phyloP scores from a whole-genome alignment of 2,797 vertebrate genomes.

The Eleutherodactylus coqui region DNA sequence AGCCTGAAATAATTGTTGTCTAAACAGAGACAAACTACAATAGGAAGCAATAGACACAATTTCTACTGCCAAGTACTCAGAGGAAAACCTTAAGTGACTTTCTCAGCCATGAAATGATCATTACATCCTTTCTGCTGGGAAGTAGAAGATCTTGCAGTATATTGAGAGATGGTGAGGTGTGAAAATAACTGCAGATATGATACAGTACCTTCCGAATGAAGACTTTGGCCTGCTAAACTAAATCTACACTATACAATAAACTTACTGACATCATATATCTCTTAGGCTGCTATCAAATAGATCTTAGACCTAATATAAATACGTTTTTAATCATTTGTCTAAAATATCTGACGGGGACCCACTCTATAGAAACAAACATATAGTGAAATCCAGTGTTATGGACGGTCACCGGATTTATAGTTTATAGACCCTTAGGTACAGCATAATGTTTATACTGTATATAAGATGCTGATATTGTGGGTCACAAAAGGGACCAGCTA shows the following conservation, averaged over 20 bases:
- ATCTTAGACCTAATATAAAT: too few relatives aligned
- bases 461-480: too few relatives aligned
- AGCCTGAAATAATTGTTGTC: conserved; percentile 39
- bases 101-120: conserved; percentile 55
- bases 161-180: conserved; percentile 38
- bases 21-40: conserved; percentile 40
- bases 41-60: conserved; percentile 1
- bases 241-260: background rate
- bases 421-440: too few relatives aligned
- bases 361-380: too few relatives aligned
- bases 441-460: too few relatives aligned
- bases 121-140: conserved; percentile 36
- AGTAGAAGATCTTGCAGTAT: conserved; percentile 9
- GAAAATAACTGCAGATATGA: background rate
- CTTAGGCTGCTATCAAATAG: too few relatives aligned
- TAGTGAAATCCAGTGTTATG: too few relatives aligned
- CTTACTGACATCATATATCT: too few relatives aligned
- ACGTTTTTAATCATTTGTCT: too few relatives aligned
- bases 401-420: too few relatives aligned
- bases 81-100: conserved; percentile 23
- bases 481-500: too few relatives aligned
- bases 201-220: conserved; percentile 27
- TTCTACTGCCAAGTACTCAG: conserved; percentile 3
- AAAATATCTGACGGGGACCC: too few relatives aligned
- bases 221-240: background rate